Base-by-base conservation (phyloP, 1,140 invertebrate species). In the Muscidifurax raptorellus region DNA sequence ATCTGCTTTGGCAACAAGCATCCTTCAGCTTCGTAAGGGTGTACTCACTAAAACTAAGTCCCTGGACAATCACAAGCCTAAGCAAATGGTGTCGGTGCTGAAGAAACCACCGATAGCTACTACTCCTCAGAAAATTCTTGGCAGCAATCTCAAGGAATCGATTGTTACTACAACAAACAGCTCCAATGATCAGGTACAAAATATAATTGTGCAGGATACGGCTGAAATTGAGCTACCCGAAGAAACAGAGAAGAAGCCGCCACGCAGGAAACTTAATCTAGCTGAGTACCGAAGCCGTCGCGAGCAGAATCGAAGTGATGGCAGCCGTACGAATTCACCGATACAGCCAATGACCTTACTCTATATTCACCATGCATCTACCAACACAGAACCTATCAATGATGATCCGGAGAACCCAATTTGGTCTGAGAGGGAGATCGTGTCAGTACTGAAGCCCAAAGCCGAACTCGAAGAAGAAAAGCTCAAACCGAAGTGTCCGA, bases 261-360 rank as follows among this genome's bases (percentile, higher is more conserved):
- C 88, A 0, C 86, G 88, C 59, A 92, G 88, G 87, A 92, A 94
- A 89, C 87, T 94, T 12, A 94, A 94, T 89, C 84, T 94, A 12
- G 90, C 92, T 77, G 93, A 94, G 86, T 94, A 94, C 85, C 91
- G 93, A 83, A 93, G 89, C 77, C 88, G 93, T 71, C 87, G 90
- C 80, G 91, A 92, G 88, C 91, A 93, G 76, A 88, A 88, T 66
- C 82, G 87, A 28, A 90, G 88, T 80, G 88, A 91, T 82, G 89
- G 85, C 67, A 90, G 87, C 80, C 87, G 88, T 78, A 90, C 89
- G 2, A 90, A 86, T 85, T 89, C 88, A 40, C 89, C 90, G 0
- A 32, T 89, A 12, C 87, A 90, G 80, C 89, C 90, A 10, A 91
- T 89, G 88, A 86, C 85, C 78, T 75, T 90, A 12, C 25, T 89